Evolutionary conservation across 2,888 invertebrate species (phyloP).

Genomic region (Microplitis deprimator): DNA sequence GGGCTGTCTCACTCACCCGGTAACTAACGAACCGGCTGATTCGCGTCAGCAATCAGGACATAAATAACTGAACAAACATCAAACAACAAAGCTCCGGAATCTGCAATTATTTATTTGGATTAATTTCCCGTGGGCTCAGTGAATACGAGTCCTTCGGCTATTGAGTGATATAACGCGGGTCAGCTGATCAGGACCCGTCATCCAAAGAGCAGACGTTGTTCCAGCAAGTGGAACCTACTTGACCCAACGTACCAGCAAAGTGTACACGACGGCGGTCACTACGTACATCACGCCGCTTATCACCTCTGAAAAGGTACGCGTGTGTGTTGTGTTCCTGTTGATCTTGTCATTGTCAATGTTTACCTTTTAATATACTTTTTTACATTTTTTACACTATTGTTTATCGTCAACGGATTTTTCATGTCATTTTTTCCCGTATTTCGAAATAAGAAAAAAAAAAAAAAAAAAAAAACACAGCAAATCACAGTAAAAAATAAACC

Average conservation of each 20-base stretch:
- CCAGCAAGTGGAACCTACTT: conserved; percentile 31
- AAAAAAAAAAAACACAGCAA: not conserved
- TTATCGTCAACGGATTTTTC: too few relatives aligned
- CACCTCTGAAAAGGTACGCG: conserved; percentile 70
- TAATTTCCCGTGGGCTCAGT: conserved; percentile 11
- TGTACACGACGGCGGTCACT: conserved; percentile 70
- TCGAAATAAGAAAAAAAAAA: conserved; percentile 39
- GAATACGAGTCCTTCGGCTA: not conserved
- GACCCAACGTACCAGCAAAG: conserved; percentile 51
- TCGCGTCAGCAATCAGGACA: not conserved
- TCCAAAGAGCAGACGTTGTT: conserved; percentile 26
- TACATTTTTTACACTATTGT: not conserved
- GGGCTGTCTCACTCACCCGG: conserved; percentile 2
- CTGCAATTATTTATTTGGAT: conserved; percentile 6
- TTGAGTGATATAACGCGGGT: conserved; percentile 6
- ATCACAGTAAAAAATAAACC: not conserved
- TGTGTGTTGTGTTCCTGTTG: conserved; percentile 53
- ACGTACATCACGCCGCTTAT: conserved; percentile 71
- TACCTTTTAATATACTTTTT: conserved; percentile 7
- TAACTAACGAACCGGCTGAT: not conserved
- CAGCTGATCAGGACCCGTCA: conserved; percentile 3
- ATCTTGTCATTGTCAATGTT: conserved; percentile 16
- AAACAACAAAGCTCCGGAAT: too few relatives aligned
- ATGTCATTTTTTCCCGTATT: too few relatives aligned
- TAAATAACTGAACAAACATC: not conserved